A percentile compares a stretch with the other conserved stretches of the same genome.
Conservation (phyloP, 2,797 vertebrate species). For the Pseudochirops cupreus region DNA sequence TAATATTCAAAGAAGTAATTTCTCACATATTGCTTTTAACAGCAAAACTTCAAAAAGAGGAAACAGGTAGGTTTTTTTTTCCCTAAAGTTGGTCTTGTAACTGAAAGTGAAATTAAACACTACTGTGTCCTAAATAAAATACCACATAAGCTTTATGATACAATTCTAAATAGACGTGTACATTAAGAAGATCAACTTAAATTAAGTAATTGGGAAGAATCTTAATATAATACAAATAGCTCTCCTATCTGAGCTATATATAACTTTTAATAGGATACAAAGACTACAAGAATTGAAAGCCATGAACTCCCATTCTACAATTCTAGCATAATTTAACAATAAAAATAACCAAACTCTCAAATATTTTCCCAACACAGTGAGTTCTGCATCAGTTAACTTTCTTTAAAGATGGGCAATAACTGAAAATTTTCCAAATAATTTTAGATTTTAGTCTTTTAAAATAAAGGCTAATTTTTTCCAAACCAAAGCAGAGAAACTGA, state of each 20-base stretch:
- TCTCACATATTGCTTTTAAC: constrained; percentile 36
- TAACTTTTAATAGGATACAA: not conserved
- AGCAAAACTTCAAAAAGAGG: constrained; percentile 41
- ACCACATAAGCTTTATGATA: constrained; percentile 36
- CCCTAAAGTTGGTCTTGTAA: not conserved
- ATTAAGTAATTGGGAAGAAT: constrained; percentile 57
- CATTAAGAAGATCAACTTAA: constrained; percentile 47
- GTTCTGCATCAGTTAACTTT: constrained; percentile 23
- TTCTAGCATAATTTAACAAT: constrained; percentile 27
- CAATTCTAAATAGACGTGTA: constrained; percentile 37
- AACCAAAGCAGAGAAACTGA: constrained; percentile 35
- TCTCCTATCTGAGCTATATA: not conserved
- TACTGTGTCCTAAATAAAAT: constrained; percentile 30
- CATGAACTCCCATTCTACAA: not conserved
- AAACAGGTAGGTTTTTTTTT: not conserved
- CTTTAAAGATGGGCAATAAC: constrained; percentile 56
- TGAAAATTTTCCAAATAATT: constrained; percentile 42
- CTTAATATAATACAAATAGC: not conserved
- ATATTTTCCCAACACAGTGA: constrained; percentile 41
- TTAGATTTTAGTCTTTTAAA: constrained; percentile 46
- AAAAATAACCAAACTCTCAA: constrained; percentile 54
- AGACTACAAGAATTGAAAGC: constrained; percentile 31
- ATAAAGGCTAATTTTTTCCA: constrained; percentile 23
- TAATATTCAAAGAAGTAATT: constrained; percentile 49
- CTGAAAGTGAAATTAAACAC: constrained; percentile 59